Base-by-base conservation (phyloP, 1,140 invertebrate genomes). In the Nasonia vitripennis region DNA sequence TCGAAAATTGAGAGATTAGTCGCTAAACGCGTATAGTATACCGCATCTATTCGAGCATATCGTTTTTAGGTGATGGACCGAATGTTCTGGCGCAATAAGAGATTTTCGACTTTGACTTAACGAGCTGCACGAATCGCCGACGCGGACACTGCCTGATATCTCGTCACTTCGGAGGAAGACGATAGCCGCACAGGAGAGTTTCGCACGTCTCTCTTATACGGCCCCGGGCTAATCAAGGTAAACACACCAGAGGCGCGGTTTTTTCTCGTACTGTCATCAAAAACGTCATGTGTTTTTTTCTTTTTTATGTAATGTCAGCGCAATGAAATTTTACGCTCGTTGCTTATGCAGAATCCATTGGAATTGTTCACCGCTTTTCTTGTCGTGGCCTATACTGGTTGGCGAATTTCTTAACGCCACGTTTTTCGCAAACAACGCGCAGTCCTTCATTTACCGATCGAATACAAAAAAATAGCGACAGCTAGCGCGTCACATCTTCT, bases 71-170 rank as follows among this genome's bases (percentile, higher is more conserved):
- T 45, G 41, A 31, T 34, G 55, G n/a, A 3, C 34, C 55, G 62
- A 55, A n/a, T 3, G 55, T 78, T 68, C 34, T 4, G 20, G 6
- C n/a, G 9, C 14, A 4, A 7, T 17, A n/a, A 62, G 55, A 62
- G 55, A 20, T 62, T 62, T 62, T n/a, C 4, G 17, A n/a, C 55
- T 62, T 71, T 71, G 70, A 71, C 70, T 27, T 71, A 71, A 71
- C 70, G 17, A 71, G 27, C 70, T 27, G 70, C 70, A 34, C 70
- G 70, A 71, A 34, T 71, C 11, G 70, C 10, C 70, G 23, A 31
- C 10, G 70, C 70, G 27, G 31, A 34, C 23, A 3, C 70, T 71
- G 70, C 70, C 70, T 71, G 70, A 71, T 71, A 71, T 71, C 34
- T 71, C 70, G 70, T 71, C 70, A 71, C 70, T 27, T 23, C 17